Base-by-base conservation (phyloP, 2,113 vertebrate species). In the Scortum barcoo region DNA sequence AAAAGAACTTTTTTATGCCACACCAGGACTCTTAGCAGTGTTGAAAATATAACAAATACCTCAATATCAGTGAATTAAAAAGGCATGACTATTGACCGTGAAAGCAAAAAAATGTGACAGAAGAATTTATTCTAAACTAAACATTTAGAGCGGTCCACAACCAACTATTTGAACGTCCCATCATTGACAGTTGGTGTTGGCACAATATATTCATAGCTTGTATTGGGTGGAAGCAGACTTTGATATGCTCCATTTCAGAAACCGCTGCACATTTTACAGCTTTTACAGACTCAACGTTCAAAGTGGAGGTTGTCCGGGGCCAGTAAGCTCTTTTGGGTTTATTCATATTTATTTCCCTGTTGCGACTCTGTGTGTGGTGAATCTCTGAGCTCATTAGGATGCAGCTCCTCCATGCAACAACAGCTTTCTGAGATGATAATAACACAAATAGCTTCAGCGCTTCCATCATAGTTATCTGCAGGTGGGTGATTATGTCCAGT, bases 341-440 rank as follows among this genome's bases (percentile, higher is more conserved):
- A 86, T 89, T 93, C 71, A 81, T 61, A 78, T 92, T 91, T 78
- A 89, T 88, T 91, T 92, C 80, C 80, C 85, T 42, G 13, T 86
- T 88, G 86, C 30, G 19, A 81, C 79, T 84, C 65, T 86, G 75
- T 77, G 74, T 88, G 82, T 26, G 83, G 66, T 40, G 68, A 72
- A 69, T 76, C 85, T 89, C 85, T 57, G 61, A 88, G 89, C 90
- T 90, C 80, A 86, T 88, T 90, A 89, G 85, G 75, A 90, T 89
- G 68, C 83, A 81, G 70, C 81, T 91, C 78, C 3, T 51, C 63
- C 58, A 48, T 53, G 62, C 88, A 88, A 78, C 73, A 83, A 42
- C 81, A 75, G 88, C 57, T 87, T 86, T 78, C 83, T 69, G 78
- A 87, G 89, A 83, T 72, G 83, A 87, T 92, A 83, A 93, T 88